Evolutionary conservation across 2,888 invertebrate species (phyloP).

Genomic region (Theristus sp.): DNA sequence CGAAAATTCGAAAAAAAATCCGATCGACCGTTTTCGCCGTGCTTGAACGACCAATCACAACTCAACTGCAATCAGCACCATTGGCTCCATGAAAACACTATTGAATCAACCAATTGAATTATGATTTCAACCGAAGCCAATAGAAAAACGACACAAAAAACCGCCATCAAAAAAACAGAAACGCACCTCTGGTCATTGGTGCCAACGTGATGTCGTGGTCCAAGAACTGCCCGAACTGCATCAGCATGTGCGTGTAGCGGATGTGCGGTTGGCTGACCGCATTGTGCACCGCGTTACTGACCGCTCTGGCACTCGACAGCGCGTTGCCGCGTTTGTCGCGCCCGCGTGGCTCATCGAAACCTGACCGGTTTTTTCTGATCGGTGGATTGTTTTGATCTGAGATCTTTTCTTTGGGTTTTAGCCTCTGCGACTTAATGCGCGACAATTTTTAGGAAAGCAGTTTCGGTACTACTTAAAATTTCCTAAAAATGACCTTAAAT

Average conservation of each 20-base stretch:
- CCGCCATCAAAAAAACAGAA: not conserved
- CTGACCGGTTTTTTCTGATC: too few relatives aligned
- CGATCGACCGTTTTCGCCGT: too few relatives aligned
- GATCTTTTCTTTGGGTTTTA: not conserved
- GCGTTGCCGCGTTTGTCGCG: slow-evolving; percentile 13
- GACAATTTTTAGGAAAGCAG: too few relatives aligned
- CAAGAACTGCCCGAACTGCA: slow-evolving; percentile 83
- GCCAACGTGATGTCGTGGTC: slow-evolving; percentile 89
- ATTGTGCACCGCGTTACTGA: slow-evolving; percentile 20
- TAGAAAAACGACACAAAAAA: too few relatives aligned
- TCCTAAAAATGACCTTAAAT: not conserved
- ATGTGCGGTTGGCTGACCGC: slow-evolving; percentile 19
- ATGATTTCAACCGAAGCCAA: too few relatives aligned
- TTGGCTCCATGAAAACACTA: too few relatives aligned
- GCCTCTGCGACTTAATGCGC: too few relatives aligned
- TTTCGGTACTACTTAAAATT: not conserved
- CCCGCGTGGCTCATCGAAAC: slow-evolving; percentile 23
- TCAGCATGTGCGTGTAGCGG: slow-evolving; percentile 37
- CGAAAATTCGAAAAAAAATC: too few relatives aligned
- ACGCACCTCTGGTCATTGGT: slow-evolving; percentile 45
- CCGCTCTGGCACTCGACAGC: slow-evolving; percentile 16
- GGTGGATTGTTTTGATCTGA: too few relatives aligned
- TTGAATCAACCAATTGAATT: too few relatives aligned
- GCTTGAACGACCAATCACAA: too few relatives aligned
- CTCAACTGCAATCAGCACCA: too few relatives aligned